A percentile compares a stretch with the other conserved stretches of the same genome.
Conservation (phyloP, 2,888 invertebrate species). For the Seira musarum region DNA sequence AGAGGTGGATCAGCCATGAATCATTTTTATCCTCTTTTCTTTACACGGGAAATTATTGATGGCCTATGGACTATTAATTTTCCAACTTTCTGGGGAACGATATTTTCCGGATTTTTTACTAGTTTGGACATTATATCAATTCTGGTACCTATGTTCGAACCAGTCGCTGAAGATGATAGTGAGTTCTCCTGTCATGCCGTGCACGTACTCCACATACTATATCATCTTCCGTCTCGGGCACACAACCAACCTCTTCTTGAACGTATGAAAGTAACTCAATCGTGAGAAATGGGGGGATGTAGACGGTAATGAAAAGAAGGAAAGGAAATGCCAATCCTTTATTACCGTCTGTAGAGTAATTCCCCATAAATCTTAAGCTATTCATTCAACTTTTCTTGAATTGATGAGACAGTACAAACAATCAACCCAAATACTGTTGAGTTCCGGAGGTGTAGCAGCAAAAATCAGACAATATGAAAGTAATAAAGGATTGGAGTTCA, state of each 20-base stretch:
- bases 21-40: conserved; percentile 26
- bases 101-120: too few species aligned
- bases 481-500: too few species aligned
- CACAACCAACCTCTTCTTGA: too few species aligned
- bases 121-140: too few species aligned
- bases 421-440: conserved; percentile 3
- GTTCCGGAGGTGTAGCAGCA: too few species aligned
- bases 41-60: conserved; percentile 18
- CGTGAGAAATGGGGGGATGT: neutral
- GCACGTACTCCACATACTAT: too few species aligned
- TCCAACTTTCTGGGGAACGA: neutral
- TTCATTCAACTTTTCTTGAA: conserved; percentile 19
- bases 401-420: conserved; percentile 38
- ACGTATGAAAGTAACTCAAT: too few species aligned
- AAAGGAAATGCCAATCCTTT: conserved; percentile 7
- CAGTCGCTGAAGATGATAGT: too few species aligned
- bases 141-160: too few species aligned
- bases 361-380: neutral
- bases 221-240: too few species aligned
- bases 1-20: conserved; percentile 11
- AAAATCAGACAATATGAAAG: too few species aligned
- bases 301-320: neutral
- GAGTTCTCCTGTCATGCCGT: too few species aligned
- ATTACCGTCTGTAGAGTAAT: conserved; percentile 8
- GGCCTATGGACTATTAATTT: conserved; percentile 6